Evolutionary conservation across 2,888 invertebrate genomes (phyloP), one percentile per base, ranked within the genome.

Genomic region (Diarsia rubi): DNA sequence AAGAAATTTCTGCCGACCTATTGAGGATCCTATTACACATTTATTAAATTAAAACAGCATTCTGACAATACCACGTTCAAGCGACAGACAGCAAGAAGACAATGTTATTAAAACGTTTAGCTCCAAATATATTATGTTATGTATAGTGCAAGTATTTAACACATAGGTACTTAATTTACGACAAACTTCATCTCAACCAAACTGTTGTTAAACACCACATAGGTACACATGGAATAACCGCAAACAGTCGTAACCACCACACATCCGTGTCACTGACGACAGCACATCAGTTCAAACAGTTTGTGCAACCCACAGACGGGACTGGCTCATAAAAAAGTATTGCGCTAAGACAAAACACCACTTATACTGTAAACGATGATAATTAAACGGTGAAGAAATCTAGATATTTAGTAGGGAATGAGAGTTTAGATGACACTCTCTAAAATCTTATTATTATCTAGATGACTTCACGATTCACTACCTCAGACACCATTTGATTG

Each of bases 211-310:
- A 42, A 60, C 60, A 11, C 37, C 37, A 42, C 60, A 37, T 11
- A 31, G n/a, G n/a, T 5, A 37, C 47, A 45, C 60, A 73, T 19
- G 68, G 59, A 71, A 74, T 44, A 54, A 71, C 81, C 75, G 37
- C 84, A 81, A 54, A 59, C 59, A 67, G 69, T 80, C 69, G 45
- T 75, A 80, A 82, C 63, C 47, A 31, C 16, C 47, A 31, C 65
- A 45, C 81, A 82, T 82, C 82, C 76, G 82, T 82, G 84, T 82
- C 82, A 72, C 54, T 49, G 59, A 66, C 69, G 69, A 27, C n/a
- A 16, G 45, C 69, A 66, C 57, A 49, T 72, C 65, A 78, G 27
- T 57, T 37, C 60, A 9, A 59, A 79, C 68, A 24, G 57, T 83
- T 72, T 82, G 75, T 75, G 84, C 69, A 84, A 84, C 71, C 66